These are phyloP conservation scores for Riparia riparia DNA, from an alignment of 2,113 vertebrate genomes.

Conservation along the genomic window DNA sequence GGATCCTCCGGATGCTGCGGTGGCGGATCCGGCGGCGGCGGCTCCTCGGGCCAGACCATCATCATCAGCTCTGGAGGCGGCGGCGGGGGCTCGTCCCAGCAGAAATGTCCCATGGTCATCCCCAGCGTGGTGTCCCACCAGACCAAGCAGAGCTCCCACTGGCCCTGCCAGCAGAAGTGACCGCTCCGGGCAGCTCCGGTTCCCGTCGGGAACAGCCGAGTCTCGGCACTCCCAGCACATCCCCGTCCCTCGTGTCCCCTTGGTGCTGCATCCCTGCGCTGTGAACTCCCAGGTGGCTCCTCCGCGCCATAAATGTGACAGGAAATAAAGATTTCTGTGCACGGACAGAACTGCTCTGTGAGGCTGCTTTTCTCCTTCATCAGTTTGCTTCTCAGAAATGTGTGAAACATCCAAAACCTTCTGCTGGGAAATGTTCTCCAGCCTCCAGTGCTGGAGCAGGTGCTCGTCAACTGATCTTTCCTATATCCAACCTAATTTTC, in stretches of 20 bases:
- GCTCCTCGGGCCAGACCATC: neutral
- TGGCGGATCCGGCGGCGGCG: rapidly evolving
- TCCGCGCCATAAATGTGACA: neutral
- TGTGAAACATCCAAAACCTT: neutral
- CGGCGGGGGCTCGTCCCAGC: neutral
- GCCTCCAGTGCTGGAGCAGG: neutral
- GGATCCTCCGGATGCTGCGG: neutral
- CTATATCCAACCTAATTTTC: neutral
- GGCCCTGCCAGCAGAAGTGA: conserved; percentile 10
- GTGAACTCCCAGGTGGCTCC: neutral
- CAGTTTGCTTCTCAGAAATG: neutral
- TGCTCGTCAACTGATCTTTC: rapidly evolving
- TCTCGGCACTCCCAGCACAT: rapidly evolving
- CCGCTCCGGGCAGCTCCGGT: rapidly evolving
- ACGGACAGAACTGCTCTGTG: neutral
- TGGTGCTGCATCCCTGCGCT: neutral
- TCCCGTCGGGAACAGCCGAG: rapidly evolving
- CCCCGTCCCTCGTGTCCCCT: neutral
- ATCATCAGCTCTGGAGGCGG: conserved; percentile 19
- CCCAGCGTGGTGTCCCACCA: neutral
- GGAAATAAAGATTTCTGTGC: conserved; percentile 11
- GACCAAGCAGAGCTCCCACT: conserved; percentile 16
- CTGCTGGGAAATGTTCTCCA: neutral
- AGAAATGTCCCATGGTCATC: neutral
- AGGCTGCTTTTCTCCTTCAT: neutral